phyloP scores from a whole-genome alignment of 2,888 invertebrate species.

The Shargacucullia verbasci region DNA sequence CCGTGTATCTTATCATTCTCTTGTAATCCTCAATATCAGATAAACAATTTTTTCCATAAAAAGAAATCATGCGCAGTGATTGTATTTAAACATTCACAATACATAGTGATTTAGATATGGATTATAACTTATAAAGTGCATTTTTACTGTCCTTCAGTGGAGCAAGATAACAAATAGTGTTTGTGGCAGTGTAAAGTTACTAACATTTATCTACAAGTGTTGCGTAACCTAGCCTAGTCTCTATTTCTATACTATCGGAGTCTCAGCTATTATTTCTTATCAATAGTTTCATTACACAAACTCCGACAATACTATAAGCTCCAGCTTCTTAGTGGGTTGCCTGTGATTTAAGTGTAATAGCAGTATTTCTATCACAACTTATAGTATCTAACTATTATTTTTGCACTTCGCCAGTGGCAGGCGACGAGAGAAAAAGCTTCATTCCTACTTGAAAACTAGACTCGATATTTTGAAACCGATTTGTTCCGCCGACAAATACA shows the following conservation, averaged over 20 bases:
- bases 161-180: slow-evolving; percentile 5
- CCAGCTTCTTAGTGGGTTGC: slow-evolving; percentile 11
- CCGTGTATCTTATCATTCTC: no score
- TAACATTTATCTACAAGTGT: slow-evolving; percentile 1
- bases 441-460: no score
- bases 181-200: neutral
- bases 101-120: neutral
- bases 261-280: slow-evolving; percentile 29
- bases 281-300: slow-evolving; percentile 17
- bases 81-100: no score
- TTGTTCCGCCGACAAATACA: no score
- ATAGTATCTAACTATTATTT: no score
- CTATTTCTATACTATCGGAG: slow-evolving; percentile 16
- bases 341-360: neutral
- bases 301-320: slow-evolving; percentile 13
- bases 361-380: no score
- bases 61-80: no score
- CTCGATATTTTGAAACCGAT: no score
- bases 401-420: no score
- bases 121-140: neutral
- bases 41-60: no score
- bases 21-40: no score
- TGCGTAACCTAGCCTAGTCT: neutral
- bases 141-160: slow-evolving; percentile 4
- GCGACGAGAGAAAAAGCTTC: no score